A percentile compares a stretch with the other conserved stretches of the same genome.
phyloP scores from a whole-genome alignment of 2,888 invertebrate genomes.

The Reticulitermes lucifugus region DNA sequence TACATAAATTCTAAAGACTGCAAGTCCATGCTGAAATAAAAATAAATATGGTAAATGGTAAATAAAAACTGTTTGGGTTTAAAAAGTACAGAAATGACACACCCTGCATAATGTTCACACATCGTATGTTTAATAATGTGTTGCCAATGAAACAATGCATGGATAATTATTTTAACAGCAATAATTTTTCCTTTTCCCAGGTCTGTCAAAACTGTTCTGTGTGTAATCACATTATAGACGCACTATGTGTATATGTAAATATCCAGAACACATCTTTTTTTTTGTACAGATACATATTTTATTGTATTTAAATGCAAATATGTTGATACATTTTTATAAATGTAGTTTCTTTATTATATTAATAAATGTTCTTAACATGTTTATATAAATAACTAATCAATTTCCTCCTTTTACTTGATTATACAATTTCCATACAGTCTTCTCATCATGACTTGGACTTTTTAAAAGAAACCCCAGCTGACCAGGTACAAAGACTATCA shows the following conservation, averaged over 20 bases:
- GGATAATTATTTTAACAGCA: neutral
- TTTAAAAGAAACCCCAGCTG: no score
- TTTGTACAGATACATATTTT: slow-evolving; percentile 6
- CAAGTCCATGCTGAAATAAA: no score
- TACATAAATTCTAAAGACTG: no score
- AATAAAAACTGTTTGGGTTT: neutral
- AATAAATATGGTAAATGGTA: no score
- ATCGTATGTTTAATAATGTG: no score
- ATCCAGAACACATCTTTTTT: neutral
- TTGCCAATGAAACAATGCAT: neutral
- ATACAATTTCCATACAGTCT: no score
- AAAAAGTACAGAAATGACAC: neutral
- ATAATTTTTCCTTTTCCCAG: neutral
- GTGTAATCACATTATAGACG: neutral
- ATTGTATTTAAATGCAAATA: slow-evolving; percentile 16
- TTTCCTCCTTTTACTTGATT: no score
- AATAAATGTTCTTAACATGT: slow-evolving; percentile 7
- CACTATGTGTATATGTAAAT: neutral
- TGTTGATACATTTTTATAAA: slow-evolving; percentile 10
- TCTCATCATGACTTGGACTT: no score
- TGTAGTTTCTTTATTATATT: neutral
- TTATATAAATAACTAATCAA: neutral
- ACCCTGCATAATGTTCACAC: no score
- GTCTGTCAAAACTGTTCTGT: neutral
- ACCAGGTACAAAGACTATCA: no score